Percentiles rank a stretch among this genome's conserved stretches.
Evolutionary conservation across 30 jellyfish, hydroid and myxozoan genomes (phyloP).

Genomic region (Rhopilema esculentum): DNA sequence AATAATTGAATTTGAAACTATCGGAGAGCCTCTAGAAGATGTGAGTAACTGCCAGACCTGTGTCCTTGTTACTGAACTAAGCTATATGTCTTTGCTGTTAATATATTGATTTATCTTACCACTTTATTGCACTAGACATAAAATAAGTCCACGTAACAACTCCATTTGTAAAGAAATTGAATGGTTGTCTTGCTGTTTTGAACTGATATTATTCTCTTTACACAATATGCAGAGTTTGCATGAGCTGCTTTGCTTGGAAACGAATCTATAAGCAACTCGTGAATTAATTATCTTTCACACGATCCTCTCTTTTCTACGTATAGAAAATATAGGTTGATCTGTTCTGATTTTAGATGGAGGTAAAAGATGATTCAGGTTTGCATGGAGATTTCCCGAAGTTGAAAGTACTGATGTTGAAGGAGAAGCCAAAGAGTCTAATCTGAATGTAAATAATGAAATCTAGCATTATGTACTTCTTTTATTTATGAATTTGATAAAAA

Average conservation of each 20-base stretch:
- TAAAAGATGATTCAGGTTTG: not conserved
- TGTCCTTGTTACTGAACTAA: not conserved
- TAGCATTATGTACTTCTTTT: not conserved
- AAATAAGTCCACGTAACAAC: not conserved
- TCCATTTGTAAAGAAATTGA: not conserved
- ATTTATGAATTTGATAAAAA: not conserved
- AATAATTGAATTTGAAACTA: not conserved
- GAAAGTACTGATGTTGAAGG: not conserved
- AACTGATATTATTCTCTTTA: not conserved
- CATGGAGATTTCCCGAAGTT: not conserved
- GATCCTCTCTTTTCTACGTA: not conserved
- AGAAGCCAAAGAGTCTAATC: not conserved
- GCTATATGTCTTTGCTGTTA: not conserved
- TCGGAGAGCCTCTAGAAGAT: not conserved
- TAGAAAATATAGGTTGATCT: not conserved
- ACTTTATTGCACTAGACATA: not conserved
- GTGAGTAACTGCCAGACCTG: not conserved
- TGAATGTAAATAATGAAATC: not conserved
- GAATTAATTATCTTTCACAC: not conserved
- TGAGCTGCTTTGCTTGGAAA: not conserved
- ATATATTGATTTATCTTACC: not conserved
- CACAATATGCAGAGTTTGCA: not conserved
- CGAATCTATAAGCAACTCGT: not conserved
- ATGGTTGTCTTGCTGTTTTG: not conserved
- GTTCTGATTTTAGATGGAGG: not conserved